Conservation (phyloP, 2,113 vertebrate genomes). For the Eidolon helvum region DNA sequence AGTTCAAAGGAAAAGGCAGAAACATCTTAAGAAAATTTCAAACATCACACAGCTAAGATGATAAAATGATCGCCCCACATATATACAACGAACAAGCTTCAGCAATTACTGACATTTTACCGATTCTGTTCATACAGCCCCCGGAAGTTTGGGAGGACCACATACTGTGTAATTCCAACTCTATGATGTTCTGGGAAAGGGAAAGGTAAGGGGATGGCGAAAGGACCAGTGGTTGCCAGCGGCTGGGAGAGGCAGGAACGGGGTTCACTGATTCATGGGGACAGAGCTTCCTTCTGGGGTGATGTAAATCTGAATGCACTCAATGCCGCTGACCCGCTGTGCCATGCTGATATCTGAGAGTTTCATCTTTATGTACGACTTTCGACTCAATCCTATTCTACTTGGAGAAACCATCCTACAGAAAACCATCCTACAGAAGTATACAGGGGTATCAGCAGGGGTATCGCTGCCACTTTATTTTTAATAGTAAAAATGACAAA, state of each 20-base stretch:
- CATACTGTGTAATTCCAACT: not conserved
- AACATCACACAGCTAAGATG: not conserved
- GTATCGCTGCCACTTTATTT: not conserved
- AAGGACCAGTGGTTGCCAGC: not conserved
- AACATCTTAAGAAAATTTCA: not conserved
- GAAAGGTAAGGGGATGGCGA: not conserved
- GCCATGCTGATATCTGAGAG: not conserved
- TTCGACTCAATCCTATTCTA: not conserved
- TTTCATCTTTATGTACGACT: not conserved
- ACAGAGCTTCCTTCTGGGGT: not conserved
- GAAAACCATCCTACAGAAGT: not conserved
- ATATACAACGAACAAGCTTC: not conserved
- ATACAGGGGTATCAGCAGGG: accelerated
- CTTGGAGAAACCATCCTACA: not conserved
- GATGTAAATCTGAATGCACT: not conserved
- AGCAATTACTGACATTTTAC: not conserved
- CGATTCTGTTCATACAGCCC: not conserved
- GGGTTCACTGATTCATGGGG: not conserved
- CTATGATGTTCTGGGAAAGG: not conserved
- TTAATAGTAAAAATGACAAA: not conserved
- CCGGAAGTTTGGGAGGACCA: not conserved
- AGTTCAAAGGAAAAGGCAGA: not conserved
- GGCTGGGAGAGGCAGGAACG: no score
- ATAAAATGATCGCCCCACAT: accelerated
- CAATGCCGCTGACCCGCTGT: not conserved